Evolutionary conservation across 2,113 vertebrate genomes (phyloP), one percentile per base, ranked within the genome.

Genomic region (Chiloscyllium plagiosum): DNA sequence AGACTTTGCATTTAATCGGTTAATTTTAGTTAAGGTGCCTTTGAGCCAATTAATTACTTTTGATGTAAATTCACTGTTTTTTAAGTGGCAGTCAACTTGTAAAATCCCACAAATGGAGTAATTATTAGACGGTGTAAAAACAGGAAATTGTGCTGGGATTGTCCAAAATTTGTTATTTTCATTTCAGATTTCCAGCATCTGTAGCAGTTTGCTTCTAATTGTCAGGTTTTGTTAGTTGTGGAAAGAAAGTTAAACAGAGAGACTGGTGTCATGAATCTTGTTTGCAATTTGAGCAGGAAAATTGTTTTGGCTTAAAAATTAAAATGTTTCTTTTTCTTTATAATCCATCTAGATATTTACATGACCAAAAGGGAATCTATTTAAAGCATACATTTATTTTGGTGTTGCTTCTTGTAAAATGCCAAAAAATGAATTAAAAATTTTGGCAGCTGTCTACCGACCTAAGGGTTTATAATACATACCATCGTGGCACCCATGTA

Each of bases 401-500:
- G 52, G 56, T 90, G 52, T 90, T 33, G 33, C 10, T n/a, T 93
- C 89, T 93, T 66, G 19, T 66, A 68, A 93, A 93, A n/a, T 42
- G 56, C 5, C 66, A 66, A 65, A 66, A 93, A 22, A 72, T 50
- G 29, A 95, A 72, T 29, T 52, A 33, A 33, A 95, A 72, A 2
- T n/a, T 95, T 37, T 19, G 66, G 33, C 65, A 70, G 42, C 47
- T 42, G 33, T 13, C 47, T 52, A 50, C 26, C 22, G 10, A 72
- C 24, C 42, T 47, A 95, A 50, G 29, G 94, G 76, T 17, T 52
- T 33, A 50, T 69, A 69, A 76, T 76, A 95, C 98, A 97, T 97
- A 99, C 99, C 98, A 97, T 96, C 87, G 96, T 0, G 92, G 56
- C 2, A 0, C 8, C 90, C 96, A 89, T 52, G 76, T 70, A 50